A percentile compares a stretch with the other conserved stretches of the same genome.
Evolutionary conservation across 2,113 vertebrate species (phyloP).

Genomic region (Laticauda laticaudata): DNA sequence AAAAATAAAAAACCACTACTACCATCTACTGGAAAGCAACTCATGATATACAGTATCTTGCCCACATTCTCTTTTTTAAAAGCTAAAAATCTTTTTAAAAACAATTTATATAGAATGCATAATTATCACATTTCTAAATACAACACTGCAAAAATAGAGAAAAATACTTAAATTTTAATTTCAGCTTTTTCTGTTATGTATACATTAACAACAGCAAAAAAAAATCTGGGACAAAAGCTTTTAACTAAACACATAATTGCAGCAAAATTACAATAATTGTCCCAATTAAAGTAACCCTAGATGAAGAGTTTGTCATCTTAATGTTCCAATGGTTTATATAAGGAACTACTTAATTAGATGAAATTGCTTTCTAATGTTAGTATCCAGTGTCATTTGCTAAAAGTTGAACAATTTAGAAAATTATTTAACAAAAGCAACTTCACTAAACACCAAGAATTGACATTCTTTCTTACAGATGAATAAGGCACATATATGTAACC

Average conservation of each 20-base stretch:
- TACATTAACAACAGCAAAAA: slow-evolving; percentile 80
- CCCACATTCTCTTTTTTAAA: slow-evolving; percentile 48
- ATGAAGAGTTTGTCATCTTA: slow-evolving; percentile 97
- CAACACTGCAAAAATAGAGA: slow-evolving; percentile 61
- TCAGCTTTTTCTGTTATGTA: slow-evolving; percentile 75
- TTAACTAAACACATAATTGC: slow-evolving; percentile 94
- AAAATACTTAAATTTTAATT: slow-evolving; percentile 72
- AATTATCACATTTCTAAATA: slow-evolving; percentile 60
- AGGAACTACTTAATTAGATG: slow-evolving; percentile 92
- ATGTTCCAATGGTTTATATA: slow-evolving; percentile 91
- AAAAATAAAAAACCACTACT: slow-evolving; percentile 55
- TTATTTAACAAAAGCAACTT: slow-evolving; percentile 84
- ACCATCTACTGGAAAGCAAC: slow-evolving; percentile 55
- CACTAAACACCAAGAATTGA: slow-evolving; percentile 78
- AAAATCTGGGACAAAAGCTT: slow-evolving; percentile 89
- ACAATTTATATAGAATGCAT: slow-evolving; percentile 56
- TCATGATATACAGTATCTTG: slow-evolving; percentile 47
- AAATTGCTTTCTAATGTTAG: slow-evolving; percentile 90
- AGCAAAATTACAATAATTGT: slow-evolving; percentile 99
- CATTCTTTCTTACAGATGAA: slow-evolving; percentile 76
- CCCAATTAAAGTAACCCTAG: slow-evolving; percentile 98
- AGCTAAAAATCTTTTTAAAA: slow-evolving; percentile 44
- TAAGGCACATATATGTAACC: slow-evolving; percentile 82
- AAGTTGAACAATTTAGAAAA: slow-evolving; percentile 87
- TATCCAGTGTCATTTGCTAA: slow-evolving; percentile 91